These are phyloP conservation scores for Takifugu rubripes DNA, from an alignment of 2,797 vertebrate species.

Conservation along the genomic window DNA sequence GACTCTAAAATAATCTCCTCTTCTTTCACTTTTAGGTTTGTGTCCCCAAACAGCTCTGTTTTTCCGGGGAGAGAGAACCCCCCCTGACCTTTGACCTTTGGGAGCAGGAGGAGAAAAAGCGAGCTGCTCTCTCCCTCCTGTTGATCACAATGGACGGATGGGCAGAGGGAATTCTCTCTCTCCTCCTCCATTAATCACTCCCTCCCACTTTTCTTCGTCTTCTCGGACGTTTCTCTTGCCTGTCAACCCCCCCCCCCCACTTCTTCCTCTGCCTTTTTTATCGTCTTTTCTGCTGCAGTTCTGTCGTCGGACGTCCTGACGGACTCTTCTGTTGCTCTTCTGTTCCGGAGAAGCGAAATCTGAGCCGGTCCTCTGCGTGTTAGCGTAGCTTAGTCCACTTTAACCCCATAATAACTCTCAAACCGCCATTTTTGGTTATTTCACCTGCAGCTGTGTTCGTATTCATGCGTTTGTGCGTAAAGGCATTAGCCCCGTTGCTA, in stretches of 20 bases:
- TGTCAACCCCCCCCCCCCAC: conserved; percentile 15
- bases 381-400: too few species aligned
- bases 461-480: too few species aligned
- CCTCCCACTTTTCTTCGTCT: conserved; percentile 34
- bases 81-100: conserved; percentile 36
- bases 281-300: neutral
- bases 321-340: too few species aligned
- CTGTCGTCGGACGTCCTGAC: neutral
- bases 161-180: conserved; percentile 19
- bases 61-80: neutral
- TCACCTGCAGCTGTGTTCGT: too few species aligned
- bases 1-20: too few species aligned
- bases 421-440: too few species aligned
- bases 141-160: conserved; percentile 25
- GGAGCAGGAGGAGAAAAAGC: neutral
- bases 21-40: neutral
- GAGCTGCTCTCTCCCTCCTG: neutral
- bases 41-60: neutral
- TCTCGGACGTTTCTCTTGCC: conserved; percentile 25
- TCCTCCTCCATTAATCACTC: conserved; percentile 54
- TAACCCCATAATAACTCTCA: too few species aligned
- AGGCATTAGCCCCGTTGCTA: too few species aligned
- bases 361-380: too few species aligned
- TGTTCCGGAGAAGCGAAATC: too few species aligned
- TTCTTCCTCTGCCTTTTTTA: neutral